Percentiles rank a stretch among this genome's conserved stretches.
Evolutionary conservation across 2,113 vertebrate genomes (phyloP).

Genomic region (Anseranas semipalmata): DNA sequence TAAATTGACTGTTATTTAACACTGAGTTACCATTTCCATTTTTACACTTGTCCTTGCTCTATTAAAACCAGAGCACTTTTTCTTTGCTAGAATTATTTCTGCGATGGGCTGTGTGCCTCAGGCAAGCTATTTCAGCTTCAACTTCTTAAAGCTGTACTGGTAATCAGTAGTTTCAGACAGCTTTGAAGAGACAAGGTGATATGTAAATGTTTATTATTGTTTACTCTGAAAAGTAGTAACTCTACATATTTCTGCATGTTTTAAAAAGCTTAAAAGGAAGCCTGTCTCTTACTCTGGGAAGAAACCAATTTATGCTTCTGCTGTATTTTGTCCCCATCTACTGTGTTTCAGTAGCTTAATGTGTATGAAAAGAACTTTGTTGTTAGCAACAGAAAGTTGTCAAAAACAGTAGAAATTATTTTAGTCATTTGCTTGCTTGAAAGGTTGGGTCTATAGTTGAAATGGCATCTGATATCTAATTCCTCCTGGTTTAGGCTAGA

Average conservation of each 20-base stretch:
- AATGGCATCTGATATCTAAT: constrained; percentile 45
- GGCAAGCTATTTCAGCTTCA: neutral
- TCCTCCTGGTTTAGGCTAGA: constrained; percentile 81
- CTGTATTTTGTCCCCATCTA: neutral
- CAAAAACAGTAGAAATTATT: neutral
- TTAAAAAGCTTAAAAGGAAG: neutral
- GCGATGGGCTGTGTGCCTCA: neutral
- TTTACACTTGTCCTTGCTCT: neutral
- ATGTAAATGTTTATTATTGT: neutral
- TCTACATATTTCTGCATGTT: neutral
- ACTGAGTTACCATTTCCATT: neutral
- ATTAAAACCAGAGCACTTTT: neutral
- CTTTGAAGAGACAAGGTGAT: neutral
- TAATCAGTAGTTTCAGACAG: neutral
- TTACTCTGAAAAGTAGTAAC: neutral
- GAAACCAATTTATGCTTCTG: neutral
- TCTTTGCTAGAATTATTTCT: neutral
- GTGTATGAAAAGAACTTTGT: neutral
- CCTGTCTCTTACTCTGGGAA: neutral
- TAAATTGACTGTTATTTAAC: neutral
- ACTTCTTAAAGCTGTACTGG: neutral
- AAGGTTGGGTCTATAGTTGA: constrained; percentile 2
- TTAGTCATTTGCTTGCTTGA: neutral
- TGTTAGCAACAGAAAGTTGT: no score
- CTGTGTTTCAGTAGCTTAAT: neutral